Conservation (phyloP, 2,797 vertebrate genomes). For the Falco novaeseelandiae region DNA sequence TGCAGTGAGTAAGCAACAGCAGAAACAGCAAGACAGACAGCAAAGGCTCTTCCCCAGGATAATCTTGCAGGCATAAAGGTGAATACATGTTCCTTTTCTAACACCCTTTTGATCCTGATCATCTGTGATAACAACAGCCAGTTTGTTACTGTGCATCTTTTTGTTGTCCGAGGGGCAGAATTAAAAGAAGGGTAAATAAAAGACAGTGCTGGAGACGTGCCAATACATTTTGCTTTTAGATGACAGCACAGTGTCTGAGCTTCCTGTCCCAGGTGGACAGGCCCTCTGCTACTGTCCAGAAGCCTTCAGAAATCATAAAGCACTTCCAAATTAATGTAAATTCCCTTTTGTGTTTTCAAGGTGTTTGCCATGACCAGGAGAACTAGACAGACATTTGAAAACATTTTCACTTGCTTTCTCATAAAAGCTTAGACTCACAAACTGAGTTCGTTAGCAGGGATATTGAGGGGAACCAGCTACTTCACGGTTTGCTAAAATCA, state of each 20-base stretch:
- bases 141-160: background rate
- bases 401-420: background rate
- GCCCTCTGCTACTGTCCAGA: background rate
- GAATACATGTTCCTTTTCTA: fast-evolving
- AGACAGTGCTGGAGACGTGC: background rate
- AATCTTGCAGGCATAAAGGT: background rate
- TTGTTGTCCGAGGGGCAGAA: background rate
- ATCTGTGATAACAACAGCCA: background rate
- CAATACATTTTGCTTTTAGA: background rate
- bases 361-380: background rate
- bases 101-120: background rate
- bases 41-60: background rate
- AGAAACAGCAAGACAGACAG: background rate
- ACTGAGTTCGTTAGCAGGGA: background rate
- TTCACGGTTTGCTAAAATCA: background rate
- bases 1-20: background rate
- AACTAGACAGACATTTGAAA: background rate
- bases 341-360: background rate
- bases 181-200: background rate
- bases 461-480: background rate
- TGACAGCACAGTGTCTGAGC: fast-evolving
- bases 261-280: fast-evolving
- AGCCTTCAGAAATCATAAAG: background rate
- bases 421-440: background rate
- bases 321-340: background rate